Evolutionary conservation across 2,113 vertebrate species (phyloP), one percentile per base, ranked within the genome.

Genomic region (Upupa epops): DNA sequence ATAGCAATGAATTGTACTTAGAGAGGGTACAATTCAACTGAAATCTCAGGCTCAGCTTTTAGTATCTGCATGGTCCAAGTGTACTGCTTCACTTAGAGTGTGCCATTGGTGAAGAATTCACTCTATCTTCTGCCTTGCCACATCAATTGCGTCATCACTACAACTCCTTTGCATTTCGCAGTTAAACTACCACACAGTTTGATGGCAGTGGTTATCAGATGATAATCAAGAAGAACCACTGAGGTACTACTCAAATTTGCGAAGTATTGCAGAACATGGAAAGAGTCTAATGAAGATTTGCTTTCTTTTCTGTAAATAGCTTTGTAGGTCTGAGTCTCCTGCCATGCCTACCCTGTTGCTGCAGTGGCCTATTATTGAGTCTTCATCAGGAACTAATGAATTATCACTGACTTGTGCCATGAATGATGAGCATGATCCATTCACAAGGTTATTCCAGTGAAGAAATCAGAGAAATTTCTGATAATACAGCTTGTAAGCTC

Each of bases 341-440:
- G 15, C 37, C 22, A 16, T 69, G 17, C 16, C 48, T 29, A n/a
- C 13, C 48, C 26, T 13, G 1, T 66, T 91, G 34, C 36, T 76
- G 29, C 37, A 49, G 12, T 90, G 34, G 40, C 22, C 24, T 55
- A 16, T 83, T 65, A 78, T 58, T 88, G 80, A 79, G n/a, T 64
- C 60, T 72, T 64, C 86, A 83, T 49, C 51, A 82, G 73, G 26
- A 94, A 25, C 40, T 81, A 45, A 54, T 90, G 90, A 93, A 94
- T 82, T 94, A 55, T 54, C 49, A 68, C 46, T 78, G 88, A 60
- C 69, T 86, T 76, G 59, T 88, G 68, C 64, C 85, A 68, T 0
- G 1, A 59, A 69, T 0, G 3, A 48, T 72, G 42, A 90, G 22
- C 36, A 36, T 7, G 26, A 92, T 70, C 22, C 20, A 84, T 79